Evolutionary conservation across 2,888 invertebrate species (phyloP), one percentile per base, ranked within the genome.

Genomic region (Hemicrepidius hirtus): DNA sequence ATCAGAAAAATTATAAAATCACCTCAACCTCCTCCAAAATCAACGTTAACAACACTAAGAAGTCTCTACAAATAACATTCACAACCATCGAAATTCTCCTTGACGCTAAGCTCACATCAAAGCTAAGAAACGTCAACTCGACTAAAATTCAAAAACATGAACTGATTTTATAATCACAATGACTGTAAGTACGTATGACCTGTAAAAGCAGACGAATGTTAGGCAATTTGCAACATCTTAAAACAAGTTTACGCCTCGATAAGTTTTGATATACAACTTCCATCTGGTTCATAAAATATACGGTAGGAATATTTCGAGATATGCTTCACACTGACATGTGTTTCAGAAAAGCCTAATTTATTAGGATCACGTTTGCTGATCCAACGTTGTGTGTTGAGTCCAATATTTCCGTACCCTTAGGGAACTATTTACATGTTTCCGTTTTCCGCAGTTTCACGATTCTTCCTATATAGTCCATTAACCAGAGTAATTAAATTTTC

Each of bases 351-450:
- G 46, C 46, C 9, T 18, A 46, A 53, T 53, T 53, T 53, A 53
- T 13, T 28, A 13, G 3, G 28, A 53, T 53, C 53, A 2, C 53
- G 13, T 53, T 13, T 53, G 13, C 28, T 28, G 18, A 46, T 20
- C 0, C 9, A n/a, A 20, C 13, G n/a, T 21, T 49, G 21, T 12
- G 49, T 49, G 21, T 12, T 21, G 21, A 49, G 49, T 21, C 49
- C 49, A 49, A 49, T 10, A 49, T 49, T 20, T 49, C 21, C 10
- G 12, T 28, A 32, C 28, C 53, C 28, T 28, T 28, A 28, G 28
- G 53, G 53, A 53, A 53, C 21, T 53, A 53, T 53, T 28, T 53
- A 28, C 5, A 13, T 32, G 53, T 53, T 53, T 53, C 53, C 53
- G 28, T 53, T 53, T 13, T 53, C 53, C 13, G 53, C 53, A 53